Evolutionary conservation across 2,797 vertebrate species (phyloP).

Genomic region (Crypturellus tataupa): DNA sequence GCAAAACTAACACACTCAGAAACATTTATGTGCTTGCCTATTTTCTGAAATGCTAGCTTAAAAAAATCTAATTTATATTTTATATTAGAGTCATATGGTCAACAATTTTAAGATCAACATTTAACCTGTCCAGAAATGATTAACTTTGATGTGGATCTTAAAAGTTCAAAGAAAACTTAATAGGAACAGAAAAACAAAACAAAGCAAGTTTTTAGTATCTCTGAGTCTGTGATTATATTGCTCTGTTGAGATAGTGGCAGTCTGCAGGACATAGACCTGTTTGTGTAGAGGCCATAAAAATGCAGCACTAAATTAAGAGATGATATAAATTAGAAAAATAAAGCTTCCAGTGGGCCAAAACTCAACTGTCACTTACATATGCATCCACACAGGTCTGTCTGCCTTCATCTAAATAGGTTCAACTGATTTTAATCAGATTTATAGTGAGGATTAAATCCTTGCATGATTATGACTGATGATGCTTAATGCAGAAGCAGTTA

Average conservation of each 20-base stretch:
- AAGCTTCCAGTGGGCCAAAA: neutral
- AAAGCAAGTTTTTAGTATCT: neutral
- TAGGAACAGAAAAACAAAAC: conserved; percentile 9
- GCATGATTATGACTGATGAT: neutral
- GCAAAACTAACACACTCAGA: neutral
- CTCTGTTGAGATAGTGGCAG: neutral
- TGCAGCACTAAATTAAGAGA: neutral
- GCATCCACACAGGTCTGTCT: neutral
- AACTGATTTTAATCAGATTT: neutral
- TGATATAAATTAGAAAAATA: neutral
- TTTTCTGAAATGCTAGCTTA: neutral
- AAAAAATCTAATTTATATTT: neutral
- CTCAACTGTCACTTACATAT: neutral
- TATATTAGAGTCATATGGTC: neutral
- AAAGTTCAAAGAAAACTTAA: conserved; percentile 33
- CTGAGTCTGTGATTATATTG: neutral
- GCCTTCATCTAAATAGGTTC: neutral
- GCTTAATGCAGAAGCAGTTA: neutral
- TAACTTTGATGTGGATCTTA: conserved; percentile 35
- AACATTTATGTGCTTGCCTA: neutral
- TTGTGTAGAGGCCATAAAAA: neutral
- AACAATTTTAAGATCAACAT: conserved; percentile 16
- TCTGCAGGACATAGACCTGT: neutral
- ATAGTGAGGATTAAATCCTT: neutral
- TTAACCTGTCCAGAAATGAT: neutral